Conservation (phyloP, 1,140 invertebrate species). For the Zeugodacus cucurbitae region DNA sequence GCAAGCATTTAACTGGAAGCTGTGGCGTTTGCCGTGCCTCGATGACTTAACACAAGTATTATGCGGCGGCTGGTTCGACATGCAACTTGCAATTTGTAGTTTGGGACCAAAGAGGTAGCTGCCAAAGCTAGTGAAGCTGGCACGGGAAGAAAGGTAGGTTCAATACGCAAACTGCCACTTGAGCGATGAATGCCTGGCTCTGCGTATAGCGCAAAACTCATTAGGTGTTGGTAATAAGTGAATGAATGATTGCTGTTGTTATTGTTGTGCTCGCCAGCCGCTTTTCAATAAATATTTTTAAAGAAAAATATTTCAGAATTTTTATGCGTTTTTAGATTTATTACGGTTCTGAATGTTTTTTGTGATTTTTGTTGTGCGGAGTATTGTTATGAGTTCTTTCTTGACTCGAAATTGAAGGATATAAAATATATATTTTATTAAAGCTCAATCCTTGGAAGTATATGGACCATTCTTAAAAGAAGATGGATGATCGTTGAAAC, state of each 20-base stretch:
- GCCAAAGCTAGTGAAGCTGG: neutral
- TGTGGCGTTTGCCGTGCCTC: neutral
- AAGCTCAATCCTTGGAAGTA: too few species aligned
- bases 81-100: neutral
- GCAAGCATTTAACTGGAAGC: neutral
- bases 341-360: neutral
- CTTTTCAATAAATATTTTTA: neutral
- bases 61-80: neutral
- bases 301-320: neutral
- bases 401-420: too few species aligned
- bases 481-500: too few species aligned
- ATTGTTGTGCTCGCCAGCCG: neutral
- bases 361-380: neutral
- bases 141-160: neutral
- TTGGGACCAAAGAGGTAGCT: neutral
- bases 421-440: too few species aligned
- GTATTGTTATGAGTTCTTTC: neutral
- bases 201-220: neutral
- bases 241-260: neutral
- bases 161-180: neutral
- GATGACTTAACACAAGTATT: neutral
- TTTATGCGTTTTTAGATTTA: constrained; percentile 1
- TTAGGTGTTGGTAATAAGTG: neutral
- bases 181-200: neutral
- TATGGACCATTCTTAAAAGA: too few species aligned